Evolutionary conservation across 2,113 vertebrate species (phyloP).

Genomic region (Xenotilapia flavipinnis): DNA sequence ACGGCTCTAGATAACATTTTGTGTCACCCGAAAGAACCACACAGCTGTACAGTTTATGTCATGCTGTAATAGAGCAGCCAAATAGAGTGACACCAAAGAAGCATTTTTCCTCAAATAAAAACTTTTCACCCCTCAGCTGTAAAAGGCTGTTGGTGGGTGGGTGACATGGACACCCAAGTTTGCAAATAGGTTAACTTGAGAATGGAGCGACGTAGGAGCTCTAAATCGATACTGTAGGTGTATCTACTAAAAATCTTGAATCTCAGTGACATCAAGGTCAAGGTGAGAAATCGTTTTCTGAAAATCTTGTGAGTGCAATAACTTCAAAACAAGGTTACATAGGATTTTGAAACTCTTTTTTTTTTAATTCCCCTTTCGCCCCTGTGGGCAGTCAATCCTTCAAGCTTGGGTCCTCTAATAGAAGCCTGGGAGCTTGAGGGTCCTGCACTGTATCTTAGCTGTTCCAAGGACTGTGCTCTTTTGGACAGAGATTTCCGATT

Average conservation of each 20-base stretch:
- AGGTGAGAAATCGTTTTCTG: neutral
- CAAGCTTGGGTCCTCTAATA: neutral
- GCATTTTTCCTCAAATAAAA: neutral
- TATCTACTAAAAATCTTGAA: neutral
- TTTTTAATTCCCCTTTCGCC: fast-evolving
- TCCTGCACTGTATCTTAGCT: neutral
- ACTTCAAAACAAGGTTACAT: neutral
- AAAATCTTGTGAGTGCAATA: neutral
- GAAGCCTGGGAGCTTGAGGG: neutral
- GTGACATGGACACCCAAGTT: neutral
- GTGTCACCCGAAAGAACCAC: neutral
- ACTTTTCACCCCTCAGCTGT: neutral
- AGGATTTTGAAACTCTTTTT: neutral
- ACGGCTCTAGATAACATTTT: neutral
- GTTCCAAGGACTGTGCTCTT: neutral
- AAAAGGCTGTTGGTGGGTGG: neutral
- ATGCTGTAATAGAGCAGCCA: neutral
- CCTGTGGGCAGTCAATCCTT: neutral
- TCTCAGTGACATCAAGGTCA: neutral
- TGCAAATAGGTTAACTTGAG: neutral
- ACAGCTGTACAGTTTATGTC: neutral
- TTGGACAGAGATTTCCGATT: neutral
- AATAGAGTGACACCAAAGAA: neutral
- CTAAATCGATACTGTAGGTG: neutral
- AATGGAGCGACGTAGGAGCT: neutral